These are phyloP conservation scores for Dyspetes luteomarginatus DNA, from an alignment of 2,888 invertebrate species.

Conservation along the genomic window DNA sequence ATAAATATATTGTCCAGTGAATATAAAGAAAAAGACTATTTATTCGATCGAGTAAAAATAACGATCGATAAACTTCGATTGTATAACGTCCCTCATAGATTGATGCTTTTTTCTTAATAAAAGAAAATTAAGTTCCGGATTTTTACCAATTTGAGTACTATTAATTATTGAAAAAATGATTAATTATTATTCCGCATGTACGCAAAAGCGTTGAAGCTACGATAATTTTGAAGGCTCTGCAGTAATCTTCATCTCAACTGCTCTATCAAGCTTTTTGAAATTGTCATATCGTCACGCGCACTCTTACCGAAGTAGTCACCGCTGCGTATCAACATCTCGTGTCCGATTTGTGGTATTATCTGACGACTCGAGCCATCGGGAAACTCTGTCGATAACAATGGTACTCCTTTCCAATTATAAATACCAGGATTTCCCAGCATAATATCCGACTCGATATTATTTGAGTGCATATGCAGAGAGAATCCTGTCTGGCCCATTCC, in stretches of 20 bases:
- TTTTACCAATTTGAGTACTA: no score
- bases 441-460: slow-evolving; percentile 62
- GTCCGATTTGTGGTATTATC: slow-evolving; percentile 41
- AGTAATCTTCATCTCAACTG: not conserved
- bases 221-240: no score
- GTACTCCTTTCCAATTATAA: slow-evolving; percentile 75
- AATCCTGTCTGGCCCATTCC: slow-evolving; percentile 75
- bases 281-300: not conserved
- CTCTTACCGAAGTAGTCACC: slow-evolving; percentile 55
- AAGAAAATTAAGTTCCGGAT: no score
- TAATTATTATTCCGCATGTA: no score
- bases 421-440: slow-evolving; percentile 81
- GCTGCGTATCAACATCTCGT: slow-evolving; percentile 22
- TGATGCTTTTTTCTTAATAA: no score
- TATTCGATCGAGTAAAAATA: no score
- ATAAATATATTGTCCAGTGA: no score
- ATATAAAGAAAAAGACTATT: no score
- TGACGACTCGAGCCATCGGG: not conserved
- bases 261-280: not conserved
- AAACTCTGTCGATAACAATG: slow-evolving; percentile 60
- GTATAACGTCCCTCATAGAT: no score
- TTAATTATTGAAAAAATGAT: no score
- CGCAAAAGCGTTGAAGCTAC: no score
- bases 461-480: slow-evolving; percentile 70
- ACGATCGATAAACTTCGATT: no score